Evolutionary conservation across 30 jellyfish, hydroid and myxozoan species (phyloP).

Genomic region (Cassiopea andromeda): DNA sequence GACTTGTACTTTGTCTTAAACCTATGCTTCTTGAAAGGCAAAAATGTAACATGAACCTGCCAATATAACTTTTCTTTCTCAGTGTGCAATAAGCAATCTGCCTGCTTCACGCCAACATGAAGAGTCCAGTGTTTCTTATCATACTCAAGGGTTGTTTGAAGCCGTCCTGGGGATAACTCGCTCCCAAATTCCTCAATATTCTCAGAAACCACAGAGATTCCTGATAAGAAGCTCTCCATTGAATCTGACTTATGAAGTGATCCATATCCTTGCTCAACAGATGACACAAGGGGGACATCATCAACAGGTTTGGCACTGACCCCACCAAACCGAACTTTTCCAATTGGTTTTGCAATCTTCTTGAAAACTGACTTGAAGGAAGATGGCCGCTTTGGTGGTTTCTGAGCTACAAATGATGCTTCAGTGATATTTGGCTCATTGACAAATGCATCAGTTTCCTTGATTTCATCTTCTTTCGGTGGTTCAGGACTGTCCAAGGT

Average conservation of each 20-base stretch:
- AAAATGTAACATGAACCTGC: slow-evolving; percentile 93
- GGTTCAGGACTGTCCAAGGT: slow-evolving; percentile 21
- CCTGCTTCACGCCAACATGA: slow-evolving; percentile 94
- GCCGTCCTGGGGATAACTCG: slow-evolving; percentile 95
- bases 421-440: slow-evolving; percentile 84
- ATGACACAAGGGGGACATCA: slow-evolving; percentile 46
- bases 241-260: slow-evolving; percentile 76
- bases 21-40: slow-evolving; percentile 94
- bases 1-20: slow-evolving; percentile 92
- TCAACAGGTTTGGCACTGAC: slow-evolving; percentile 61
- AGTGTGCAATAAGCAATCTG: slow-evolving; percentile 86
- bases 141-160: slow-evolving; percentile 83
- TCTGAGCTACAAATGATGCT: slow-evolving; percentile 54
- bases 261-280: slow-evolving; percentile 59
- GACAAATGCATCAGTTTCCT: slow-evolving; percentile 4
- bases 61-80: slow-evolving; percentile 85
- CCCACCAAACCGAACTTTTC: slow-evolving; percentile 89
- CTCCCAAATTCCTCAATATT: slow-evolving; percentile 92
- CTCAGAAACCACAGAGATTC: slow-evolving; percentile 83
- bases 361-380: slow-evolving; percentile 82
- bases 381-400: slow-evolving; percentile 52
- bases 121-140: slow-evolving; percentile 82
- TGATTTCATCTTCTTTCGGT: background rate
- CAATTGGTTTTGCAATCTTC: slow-evolving; percentile 79
- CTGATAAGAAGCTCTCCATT: slow-evolving; percentile 95